Percentiles rank a stretch among this genome's conserved stretches.
phyloP scores from a whole-genome alignment of 2,797 vertebrate species.

The Numenius phaeopus region DNA sequence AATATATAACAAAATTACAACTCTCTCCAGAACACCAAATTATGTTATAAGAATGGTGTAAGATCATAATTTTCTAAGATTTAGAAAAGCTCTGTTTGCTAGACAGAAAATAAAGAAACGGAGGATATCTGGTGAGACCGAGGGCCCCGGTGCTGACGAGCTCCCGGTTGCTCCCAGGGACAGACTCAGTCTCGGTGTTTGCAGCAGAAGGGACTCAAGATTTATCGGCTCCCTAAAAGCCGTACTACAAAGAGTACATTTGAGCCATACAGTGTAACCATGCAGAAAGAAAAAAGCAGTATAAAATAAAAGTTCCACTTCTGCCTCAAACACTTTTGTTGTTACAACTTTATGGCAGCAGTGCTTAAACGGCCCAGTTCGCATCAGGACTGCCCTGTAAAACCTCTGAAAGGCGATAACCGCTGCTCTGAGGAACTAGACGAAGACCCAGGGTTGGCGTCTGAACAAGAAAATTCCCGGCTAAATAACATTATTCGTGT shows the following conservation, averaged over 20 bases:
- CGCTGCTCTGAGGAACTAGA: not conserved
- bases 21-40: slow-evolving; percentile 38
- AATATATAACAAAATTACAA: slow-evolving; percentile 50
- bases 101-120: not conserved
- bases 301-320: not conserved
- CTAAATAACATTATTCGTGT: not conserved
- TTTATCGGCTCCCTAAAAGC: not conserved
- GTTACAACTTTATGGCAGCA: not conserved
- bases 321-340: not conserved
- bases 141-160: not conserved
- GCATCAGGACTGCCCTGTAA: not conserved
- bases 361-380: accelerated
- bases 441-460: not conserved
- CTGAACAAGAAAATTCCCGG: not conserved
- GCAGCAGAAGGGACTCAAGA: not conserved
- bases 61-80: slow-evolving; percentile 17
- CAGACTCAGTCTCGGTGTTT: not conserved
- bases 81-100: slow-evolving; percentile 4
- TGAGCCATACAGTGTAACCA: not conserved
- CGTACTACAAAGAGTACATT: not conserved
- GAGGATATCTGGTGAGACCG: not conserved
- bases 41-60: not conserved
- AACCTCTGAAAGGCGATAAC: not conserved
- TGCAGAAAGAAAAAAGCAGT: not conserved
- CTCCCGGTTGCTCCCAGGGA: not conserved